Percentiles rank a stretch among this genome's conserved stretches.
Evolutionary conservation across 2,113 vertebrate genomes (phyloP).

Genomic region (Pituophis catenifer): DNA sequence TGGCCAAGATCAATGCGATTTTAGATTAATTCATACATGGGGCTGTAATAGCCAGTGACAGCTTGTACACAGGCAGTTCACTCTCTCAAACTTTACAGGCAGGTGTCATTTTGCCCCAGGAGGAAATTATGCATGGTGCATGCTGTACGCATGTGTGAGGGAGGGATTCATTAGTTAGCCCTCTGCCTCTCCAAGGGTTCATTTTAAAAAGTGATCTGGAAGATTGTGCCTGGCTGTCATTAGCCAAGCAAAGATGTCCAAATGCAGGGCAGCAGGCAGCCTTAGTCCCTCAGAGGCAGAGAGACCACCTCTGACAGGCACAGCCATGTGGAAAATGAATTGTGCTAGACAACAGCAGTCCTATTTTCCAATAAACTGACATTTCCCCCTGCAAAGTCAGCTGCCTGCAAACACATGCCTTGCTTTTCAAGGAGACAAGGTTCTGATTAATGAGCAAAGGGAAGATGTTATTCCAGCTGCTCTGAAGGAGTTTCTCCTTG

Average conservation of each 20-base stretch:
- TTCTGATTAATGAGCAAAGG: conserved; percentile 10
- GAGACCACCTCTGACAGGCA: conserved; percentile 4
- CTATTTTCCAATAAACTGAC: conserved; percentile 12
- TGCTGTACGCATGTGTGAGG: not conserved
- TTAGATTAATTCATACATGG: not conserved
- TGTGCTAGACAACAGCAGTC: conserved; percentile 8
- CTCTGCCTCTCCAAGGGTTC: not conserved
- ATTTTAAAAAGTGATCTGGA: not conserved
- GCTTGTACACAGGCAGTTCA: not conserved
- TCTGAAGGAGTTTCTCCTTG: not conserved
- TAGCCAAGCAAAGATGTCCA: conserved; percentile 17
- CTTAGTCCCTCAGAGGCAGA: conserved; percentile 3
- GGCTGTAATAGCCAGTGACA: not conserved
- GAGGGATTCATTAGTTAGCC: not conserved
- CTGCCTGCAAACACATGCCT: not conserved
- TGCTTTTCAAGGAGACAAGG: conserved; percentile 15
- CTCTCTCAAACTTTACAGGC: not conserved
- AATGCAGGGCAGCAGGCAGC: not conserved
- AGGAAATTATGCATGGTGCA: not conserved
- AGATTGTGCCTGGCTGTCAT: not conserved
- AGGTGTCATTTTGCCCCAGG: not conserved
- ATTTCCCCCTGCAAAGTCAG: not conserved
- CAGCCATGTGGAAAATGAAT: conserved; percentile 6
- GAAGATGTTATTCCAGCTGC: conserved; percentile 20
- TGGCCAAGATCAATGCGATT: not conserved